phyloP scores from a whole-genome alignment of 2,888 invertebrate species.

The Thysanoteuthis rhombus region DNA sequence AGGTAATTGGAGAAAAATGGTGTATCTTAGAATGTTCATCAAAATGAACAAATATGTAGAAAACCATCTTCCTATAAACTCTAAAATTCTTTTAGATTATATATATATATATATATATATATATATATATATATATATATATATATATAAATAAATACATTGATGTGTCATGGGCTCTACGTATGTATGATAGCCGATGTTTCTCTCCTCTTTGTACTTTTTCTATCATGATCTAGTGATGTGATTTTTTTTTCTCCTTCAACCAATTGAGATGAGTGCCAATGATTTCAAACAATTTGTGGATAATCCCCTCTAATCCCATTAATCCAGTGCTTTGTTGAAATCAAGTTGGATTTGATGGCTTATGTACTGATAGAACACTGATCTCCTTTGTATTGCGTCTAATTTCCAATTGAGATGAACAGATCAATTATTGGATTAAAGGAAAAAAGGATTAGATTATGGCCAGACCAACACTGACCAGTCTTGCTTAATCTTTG shows the following conservation, averaged over 20 bases:
- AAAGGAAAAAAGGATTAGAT: not conserved
- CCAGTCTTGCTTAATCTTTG: not conserved
- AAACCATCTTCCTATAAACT: too few species aligned
- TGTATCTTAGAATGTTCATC: too few species aligned
- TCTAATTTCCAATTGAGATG: not conserved
- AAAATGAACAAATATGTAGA: too few species aligned
- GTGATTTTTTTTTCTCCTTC: not conserved
- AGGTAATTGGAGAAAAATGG: too few species aligned
- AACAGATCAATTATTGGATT: not conserved
- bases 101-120: too few species aligned
- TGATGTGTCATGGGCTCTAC: not conserved
- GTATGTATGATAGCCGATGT: too few species aligned
- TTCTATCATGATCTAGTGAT: not conserved
- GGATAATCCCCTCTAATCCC: not conserved
- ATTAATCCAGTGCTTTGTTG: not conserved
- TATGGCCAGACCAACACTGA: not conserved
- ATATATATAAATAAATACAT: not conserved
- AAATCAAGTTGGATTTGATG: not conserved
- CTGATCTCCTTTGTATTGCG: not conserved
- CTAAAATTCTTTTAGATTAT: too few species aligned
- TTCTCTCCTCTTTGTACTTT: not conserved
- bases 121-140: not conserved
- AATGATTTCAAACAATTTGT: not conserved
- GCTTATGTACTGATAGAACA: not conserved
- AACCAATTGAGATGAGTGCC: not conserved